These are phyloP conservation scores for Lagorchestes hirsutus DNA, from an alignment of 2,797 vertebrate genomes.

Conservation along the genomic window DNA sequence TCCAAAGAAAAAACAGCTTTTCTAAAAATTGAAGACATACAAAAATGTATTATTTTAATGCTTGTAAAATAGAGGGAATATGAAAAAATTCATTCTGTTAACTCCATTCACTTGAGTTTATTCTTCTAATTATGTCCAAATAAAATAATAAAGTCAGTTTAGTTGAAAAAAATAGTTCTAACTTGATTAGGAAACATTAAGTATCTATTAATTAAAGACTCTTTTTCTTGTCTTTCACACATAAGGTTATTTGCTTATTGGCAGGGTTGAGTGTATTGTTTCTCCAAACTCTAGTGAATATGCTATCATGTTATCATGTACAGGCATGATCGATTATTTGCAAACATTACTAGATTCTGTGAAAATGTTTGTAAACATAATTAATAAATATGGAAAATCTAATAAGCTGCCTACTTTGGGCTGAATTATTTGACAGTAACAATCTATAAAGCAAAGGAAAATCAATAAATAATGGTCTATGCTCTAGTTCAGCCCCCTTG, in stretches of 20 bases:
- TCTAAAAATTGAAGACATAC: constrained; percentile 27
- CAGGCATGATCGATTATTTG: background rate
- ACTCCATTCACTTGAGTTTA: constrained; percentile 4
- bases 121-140: background rate
- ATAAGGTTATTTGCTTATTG: background rate
- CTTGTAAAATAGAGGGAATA: constrained; percentile 46
- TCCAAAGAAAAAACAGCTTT: constrained; percentile 36
- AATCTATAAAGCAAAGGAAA: too few relatives aligned
- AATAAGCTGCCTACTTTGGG: too few relatives aligned
- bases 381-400: too few relatives aligned
- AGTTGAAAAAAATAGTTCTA: background rate
- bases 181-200: background rate
- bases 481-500: too few relatives aligned
- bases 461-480: too few relatives aligned
- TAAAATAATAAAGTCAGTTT: constrained; percentile 16
- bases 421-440: too few relatives aligned
- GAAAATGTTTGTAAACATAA: background rate
- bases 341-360: background rate
- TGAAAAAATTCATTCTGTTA: constrained; percentile 17
- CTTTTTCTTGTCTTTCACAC: background rate
- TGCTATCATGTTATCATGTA: background rate
- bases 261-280: constrained; percentile 22
- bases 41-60: constrained; percentile 13
- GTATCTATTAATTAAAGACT: background rate
- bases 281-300: background rate